Base-by-base conservation (phyloP, 2,113 vertebrate genomes). In the Morone chrysops region DNA sequence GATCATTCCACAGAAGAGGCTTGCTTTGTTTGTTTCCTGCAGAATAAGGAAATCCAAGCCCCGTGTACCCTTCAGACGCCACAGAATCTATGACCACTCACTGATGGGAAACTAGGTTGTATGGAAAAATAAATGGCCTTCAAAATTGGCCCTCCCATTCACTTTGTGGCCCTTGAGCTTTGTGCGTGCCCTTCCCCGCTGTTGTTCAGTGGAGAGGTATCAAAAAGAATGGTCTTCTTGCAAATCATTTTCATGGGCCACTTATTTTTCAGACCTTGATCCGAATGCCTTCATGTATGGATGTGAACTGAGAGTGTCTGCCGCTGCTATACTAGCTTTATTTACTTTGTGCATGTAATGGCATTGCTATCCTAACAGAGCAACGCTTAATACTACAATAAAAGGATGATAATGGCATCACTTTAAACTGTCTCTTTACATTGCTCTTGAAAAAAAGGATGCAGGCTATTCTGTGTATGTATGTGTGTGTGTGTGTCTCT, bases 171-270 rank as follows among this genome's bases (percentile, higher is more conserved):
- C 77, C 82, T 78, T 50, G 62, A 84, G 66, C 78, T 70, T 47
- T 62, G 18, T 13, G 17, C 25, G 38, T 1, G 8, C 31, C 56
- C 59, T 80, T 50, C 47, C 53, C 56, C n/a, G 54, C 47, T 85
- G 22, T 81, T 76, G 80, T 81, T 85, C 80, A 89, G 41, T 12
- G 25, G 77, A 73, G 74, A 60, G 40, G 77, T 51, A 75, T 82
- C 68, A 80, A 73, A 89, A 83, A 77, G 47, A 86, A 87, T 53
- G 70, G 41, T 62, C 78, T 71, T 66, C 66, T 66, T 74, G 41
- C 71, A 85, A 91, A 87, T 87, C 67, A 80, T 92, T 90, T 88
- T 88, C 83, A 87, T 67, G 71, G 62, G 57, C 75, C 75, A 74
- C 86, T 89, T 84, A 40, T 81, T 90, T 69, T 69, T 67, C 11